Percentiles rank a stretch among this genome's conserved stretches.
Conservation (phyloP, 2,797 vertebrate genomes). For the Dipus sagitta region DNA sequence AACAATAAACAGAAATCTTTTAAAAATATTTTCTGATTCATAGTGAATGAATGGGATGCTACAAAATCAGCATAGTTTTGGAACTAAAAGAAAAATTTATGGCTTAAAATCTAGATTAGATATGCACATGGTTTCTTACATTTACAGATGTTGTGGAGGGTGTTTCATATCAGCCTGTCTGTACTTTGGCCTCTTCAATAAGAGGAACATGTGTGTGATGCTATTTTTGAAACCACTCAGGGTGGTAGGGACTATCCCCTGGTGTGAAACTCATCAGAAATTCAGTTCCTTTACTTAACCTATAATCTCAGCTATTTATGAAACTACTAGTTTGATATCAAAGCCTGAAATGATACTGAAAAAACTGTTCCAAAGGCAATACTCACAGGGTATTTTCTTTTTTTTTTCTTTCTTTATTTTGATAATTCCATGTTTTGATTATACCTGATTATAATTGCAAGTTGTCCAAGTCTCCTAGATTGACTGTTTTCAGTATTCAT, state of each 20-base stretch:
- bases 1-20: not conserved
- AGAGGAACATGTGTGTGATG: constrained; percentile 51
- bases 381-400: not conserved
- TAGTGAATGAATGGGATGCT: not conserved
- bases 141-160: constrained; percentile 64
- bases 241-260: constrained; percentile 40
- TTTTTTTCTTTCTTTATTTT: not conserved
- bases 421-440: constrained; percentile 9
- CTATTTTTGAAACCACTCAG: constrained; percentile 73
- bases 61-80: constrained; percentile 43
- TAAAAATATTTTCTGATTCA: constrained; percentile 35
- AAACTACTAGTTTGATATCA: constrained; percentile 55
- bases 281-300: constrained; percentile 73
- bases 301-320: constrained; percentile 26
- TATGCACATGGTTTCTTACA: not conserved
- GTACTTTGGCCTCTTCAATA: constrained; percentile 53
- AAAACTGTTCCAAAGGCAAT: constrained; percentile 38
- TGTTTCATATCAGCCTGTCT: constrained; percentile 43
- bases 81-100: constrained; percentile 60
- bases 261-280: constrained; percentile 64
- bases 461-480: not conserved
- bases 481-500: not conserved
- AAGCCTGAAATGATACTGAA: constrained; percentile 21
- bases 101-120: constrained; percentile 59
- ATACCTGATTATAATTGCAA: constrained; percentile 18